phyloP scores from a whole-genome alignment of 2,888 invertebrate genomes.

The Lepidonotus clava region DNA sequence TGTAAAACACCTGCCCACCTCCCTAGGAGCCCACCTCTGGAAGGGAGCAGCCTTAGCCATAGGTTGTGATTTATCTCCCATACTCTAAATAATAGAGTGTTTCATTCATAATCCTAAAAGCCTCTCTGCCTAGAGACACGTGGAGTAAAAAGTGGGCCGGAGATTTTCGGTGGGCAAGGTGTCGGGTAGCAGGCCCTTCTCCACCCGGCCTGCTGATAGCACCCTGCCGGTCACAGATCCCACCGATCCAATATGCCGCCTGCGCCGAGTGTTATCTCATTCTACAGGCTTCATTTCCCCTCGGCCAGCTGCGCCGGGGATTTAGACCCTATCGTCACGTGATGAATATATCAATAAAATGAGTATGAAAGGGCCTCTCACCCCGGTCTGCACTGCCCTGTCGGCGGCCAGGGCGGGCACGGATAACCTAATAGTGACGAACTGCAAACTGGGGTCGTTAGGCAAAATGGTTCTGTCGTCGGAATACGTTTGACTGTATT shows the following conservation, averaged over 20 bases:
- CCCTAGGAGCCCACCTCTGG: no score
- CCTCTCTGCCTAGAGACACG: no score
- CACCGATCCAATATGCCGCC: background rate
- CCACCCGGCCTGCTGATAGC: background rate
- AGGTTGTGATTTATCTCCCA: no score
- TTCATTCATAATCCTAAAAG: no score
- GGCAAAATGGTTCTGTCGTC: background rate
- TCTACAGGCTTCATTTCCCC: background rate
- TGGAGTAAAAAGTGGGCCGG: no score
- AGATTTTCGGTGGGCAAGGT: no score
- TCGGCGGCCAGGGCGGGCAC: background rate
- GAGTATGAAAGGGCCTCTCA: background rate
- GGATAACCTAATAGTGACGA: constrained; percentile 17
- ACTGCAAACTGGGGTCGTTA: background rate
- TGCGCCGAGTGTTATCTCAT: constrained; percentile 8
- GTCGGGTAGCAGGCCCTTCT: no score
- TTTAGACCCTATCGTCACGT: background rate
- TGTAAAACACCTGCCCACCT: no score
- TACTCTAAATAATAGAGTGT: no score
- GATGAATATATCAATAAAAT: constrained; percentile 24
- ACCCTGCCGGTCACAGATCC: background rate
- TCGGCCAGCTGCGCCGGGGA: background rate
- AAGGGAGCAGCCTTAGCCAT: no score
- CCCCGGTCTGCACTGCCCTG: background rate
- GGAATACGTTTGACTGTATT: no score